Base-by-base conservation (phyloP, 1,140 invertebrate species). In the Bombus sibiricus region DNA sequence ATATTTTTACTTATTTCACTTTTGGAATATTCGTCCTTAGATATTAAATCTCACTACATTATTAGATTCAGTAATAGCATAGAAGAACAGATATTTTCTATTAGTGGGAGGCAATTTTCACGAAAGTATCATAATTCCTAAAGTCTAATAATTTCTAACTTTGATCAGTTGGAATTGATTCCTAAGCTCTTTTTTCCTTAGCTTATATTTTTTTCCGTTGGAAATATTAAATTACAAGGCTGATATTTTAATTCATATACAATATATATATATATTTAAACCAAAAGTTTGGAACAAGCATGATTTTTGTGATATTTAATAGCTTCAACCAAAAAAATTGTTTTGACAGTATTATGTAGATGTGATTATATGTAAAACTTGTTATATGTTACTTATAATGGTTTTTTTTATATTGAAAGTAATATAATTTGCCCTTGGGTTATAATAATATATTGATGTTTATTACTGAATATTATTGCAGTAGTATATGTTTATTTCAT, bases 391-490 rank as follows among this genome's bases (percentile, higher is more conserved):
- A 41, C 59, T 22, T 53, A 53, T 62, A 47, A 71, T 62, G 10
- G 10, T 62, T 12, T n/a, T n/a, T 28, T 62, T n/a, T 62, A 62
- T 69, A 80, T 64, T 41, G 66, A 68, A 69, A 12, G 28, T 43
- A 64, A 78, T 15, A 18, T 59, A 76, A 66, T 43, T 64, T 64
- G 3, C 13, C 3, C 66, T 37, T 9, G 34, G 13, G 39, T 79
- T 84, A n/a, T 84, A 71, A 6, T 79, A 69, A 84, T 59, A 71
- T 69, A 34, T 84, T 80, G 37, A 84, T 76, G 39, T 57, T 71
- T 43, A 47, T 37, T 59, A 39, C 3, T 53, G 3, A 5, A 39
- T 18, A 72, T 47, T 34, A 73, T 57, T 53, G 34, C 57, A 83
- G 64, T 72, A 73, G 32, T 72, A 80, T 53, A 39, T n/a, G 8